Evolutionary conservation across 2,888 invertebrate species (phyloP).

Genomic region (Anodontia alba): DNA sequence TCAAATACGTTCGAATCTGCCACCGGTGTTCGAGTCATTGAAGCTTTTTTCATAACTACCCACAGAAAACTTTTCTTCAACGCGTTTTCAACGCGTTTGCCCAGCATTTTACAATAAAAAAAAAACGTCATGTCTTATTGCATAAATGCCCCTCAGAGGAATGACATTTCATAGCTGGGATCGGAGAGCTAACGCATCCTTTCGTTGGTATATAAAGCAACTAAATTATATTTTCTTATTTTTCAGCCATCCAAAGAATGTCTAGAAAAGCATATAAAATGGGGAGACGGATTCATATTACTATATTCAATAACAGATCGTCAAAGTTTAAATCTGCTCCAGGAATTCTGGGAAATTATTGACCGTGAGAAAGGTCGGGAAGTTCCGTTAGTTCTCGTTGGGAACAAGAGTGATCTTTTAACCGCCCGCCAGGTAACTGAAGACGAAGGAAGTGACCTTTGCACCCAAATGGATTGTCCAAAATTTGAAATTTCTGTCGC

Average conservation of each 20-base stretch:
- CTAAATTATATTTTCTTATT: background rate
- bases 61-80: too few species aligned
- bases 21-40: too few species aligned
- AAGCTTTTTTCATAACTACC: too few species aligned
- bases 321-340: slow-evolving; percentile 93
- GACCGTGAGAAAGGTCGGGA: slow-evolving; percentile 67
- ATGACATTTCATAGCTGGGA: too few species aligned
- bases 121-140: too few species aligned
- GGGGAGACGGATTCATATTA: slow-evolving; percentile 95
- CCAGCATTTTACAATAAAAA: too few species aligned
- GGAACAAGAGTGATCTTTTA: slow-evolving; percentile 79
- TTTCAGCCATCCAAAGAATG: slow-evolving; percentile 68
- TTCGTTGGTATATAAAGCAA: too few species aligned
- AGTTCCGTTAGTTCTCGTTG: slow-evolving; percentile 75
- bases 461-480: slow-evolving; percentile 75
- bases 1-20: too few species aligned
- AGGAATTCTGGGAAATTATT: slow-evolving; percentile 86
- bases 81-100: too few species aligned
- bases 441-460: slow-evolving; percentile 71
- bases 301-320: slow-evolving; percentile 96
- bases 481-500: slow-evolving; percentile 81
- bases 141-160: too few species aligned
- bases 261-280: slow-evolving; percentile 87
- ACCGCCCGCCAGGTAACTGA: slow-evolving; percentile 74
- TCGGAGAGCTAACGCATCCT: too few species aligned